Evolutionary conservation across 2,888 invertebrate genomes (phyloP), one percentile per base, ranked within the genome.

Genomic region (Brenthis hecate): DNA sequence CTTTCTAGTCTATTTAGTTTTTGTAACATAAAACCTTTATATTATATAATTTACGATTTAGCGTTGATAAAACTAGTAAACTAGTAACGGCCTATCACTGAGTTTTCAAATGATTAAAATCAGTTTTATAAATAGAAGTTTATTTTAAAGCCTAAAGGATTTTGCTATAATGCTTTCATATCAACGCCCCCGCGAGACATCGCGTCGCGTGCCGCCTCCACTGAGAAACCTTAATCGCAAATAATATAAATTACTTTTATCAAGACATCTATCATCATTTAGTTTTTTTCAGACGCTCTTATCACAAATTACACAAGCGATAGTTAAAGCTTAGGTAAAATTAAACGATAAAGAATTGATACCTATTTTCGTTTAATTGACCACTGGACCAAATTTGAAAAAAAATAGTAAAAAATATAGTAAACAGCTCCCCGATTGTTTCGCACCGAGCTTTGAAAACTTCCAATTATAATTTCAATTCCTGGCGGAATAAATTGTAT

Each of bases 221-320:
- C 57, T 14, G 28, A 48, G 48, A 3, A 28, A 23, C n/a, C 13
- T 50, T 60, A 28, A 48, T 60, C 60, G 48, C 28, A 13, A 28
- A 3, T 50, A 28, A 60, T 50, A 28, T 50, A 60, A 60, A 60
- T 50, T 50, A 60, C 60, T n/a, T 13, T n/a, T 2, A 16, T 50
- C 8, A 14, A 60, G 60, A 60, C 32, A 13, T 3, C 50, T 13
- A 60, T 50, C 50, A 13, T 28, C 50, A 50, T 50, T 50, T 28
- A 58, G 13, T 43, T 23, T 50, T 50, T 60, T 60, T 60, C 5
- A 50, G 5, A n/a, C 11, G 60, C 50, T 50, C 11, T 60, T 60
- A 50, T 50, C 28, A 60, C 13, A 13, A 60, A 28, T 28, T 50
- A 60, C 50, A 50, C 28, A 60, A 60, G 50, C 60, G 58, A 8